Base-by-base conservation (phyloP, 2,888 invertebrate genomes). In the Sarcophaga rosellei region DNA sequence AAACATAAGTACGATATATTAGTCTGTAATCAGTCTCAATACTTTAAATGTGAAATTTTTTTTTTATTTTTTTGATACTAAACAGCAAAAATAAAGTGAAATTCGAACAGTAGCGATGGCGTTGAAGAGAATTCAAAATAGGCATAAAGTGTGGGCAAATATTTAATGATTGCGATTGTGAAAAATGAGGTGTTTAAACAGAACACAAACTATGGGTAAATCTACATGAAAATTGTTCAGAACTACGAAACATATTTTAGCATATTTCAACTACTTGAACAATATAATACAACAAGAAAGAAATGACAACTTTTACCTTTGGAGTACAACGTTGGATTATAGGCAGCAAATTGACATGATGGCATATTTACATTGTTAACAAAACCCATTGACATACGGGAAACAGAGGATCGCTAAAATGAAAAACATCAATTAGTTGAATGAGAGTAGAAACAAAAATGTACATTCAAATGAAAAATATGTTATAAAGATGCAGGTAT, bases 301-400 rank as follows among this genome's bases (percentile, higher is more conserved):
- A 45, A 53, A 76, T 76, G 25, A 68, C 25, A 53, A 57, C 44
- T 66, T 90, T 91, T 90, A 93, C 93, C 92, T 91, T 92, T 91
- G 53, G 92, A 89, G 89, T 92, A 91, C 69, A 92, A 88, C 78
- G 90, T 90, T 68, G 92, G 91, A 90, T 92, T 91, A 89, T 92
- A 92, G 84, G 91, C 91, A 70, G 92, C 90, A 89, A 93, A 92
- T 89, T 93, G 92, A 90, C 91, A 92, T 87, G 93, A 90, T 87
- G 93, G 92, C 90, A 92, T 91, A 90, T 92, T 93, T 83, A 93
- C 90, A 88, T 93, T 92, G 84, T 92, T 91, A 63, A 91, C 91
- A 91, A 93, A 90, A 21, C 93, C 93, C 92, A 93, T 93, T 81
- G 93, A 93, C 92, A 93, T 93, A 75, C 93, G 91, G 17, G 93